phyloP scores from a whole-genome alignment of 53 echinoderm and acorn worm genomes.

The Luidia sarsii region DNA sequence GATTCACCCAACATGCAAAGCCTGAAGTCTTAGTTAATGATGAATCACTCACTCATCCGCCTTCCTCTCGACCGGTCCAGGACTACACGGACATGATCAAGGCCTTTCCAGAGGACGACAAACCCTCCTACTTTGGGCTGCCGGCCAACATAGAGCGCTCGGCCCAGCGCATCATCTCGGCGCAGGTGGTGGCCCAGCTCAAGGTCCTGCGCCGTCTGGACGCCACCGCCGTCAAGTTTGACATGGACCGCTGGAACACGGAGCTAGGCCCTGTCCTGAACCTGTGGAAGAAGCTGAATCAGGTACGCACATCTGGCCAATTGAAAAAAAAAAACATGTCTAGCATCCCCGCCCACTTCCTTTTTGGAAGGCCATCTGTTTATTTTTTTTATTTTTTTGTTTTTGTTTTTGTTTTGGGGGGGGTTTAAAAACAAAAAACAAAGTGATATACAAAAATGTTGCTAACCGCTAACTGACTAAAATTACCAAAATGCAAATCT shows the following conservation, averaged over 20 bases:
- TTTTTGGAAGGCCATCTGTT: not conserved
- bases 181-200: constrained; percentile 92
- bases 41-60: constrained; percentile 82
- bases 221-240: constrained; percentile 92
- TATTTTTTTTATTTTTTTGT: not conserved
- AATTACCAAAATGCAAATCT: no score
- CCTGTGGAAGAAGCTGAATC: constrained; percentile 97
- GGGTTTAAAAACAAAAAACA: no score
- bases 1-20: no score
- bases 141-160: constrained; percentile 99
- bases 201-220: constrained; percentile 89
- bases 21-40: no score
- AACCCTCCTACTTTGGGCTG: constrained; percentile 93
- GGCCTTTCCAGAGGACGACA: constrained; percentile 96
- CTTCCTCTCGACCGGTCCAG: constrained; percentile 81
- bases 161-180: constrained; percentile 88
- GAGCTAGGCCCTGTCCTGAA: constrained; percentile 91
- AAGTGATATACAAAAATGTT: no score
- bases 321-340: not conserved
- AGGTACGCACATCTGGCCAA: constrained; percentile 52
- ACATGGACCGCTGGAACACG: constrained; percentile 91
- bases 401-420: not conserved
- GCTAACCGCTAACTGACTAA: no score
- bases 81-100: constrained; percentile 85
- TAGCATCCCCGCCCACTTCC: no score